Conservation (phyloP, 2,113 vertebrate genomes). For the Chionodraco myersi region DNA sequence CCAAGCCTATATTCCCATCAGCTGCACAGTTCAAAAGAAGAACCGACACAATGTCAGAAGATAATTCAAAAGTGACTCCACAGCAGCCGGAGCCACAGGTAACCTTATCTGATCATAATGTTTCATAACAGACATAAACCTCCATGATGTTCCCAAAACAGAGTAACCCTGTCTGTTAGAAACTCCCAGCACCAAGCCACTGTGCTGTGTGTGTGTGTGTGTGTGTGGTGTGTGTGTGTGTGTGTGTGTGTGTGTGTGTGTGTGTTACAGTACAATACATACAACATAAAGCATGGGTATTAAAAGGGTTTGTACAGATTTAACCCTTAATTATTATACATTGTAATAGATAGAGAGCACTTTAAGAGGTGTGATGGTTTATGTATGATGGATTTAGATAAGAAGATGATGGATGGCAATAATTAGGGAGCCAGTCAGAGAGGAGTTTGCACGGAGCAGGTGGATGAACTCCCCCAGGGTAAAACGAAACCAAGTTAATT, state of each 20-base stretch:
- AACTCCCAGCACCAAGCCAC: slow-evolving; percentile 49
- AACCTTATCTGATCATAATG: slow-evolving; percentile 22
- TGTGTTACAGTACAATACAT: slow-evolving; percentile 20
- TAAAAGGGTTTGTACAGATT: not conserved
- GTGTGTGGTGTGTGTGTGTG: not conserved
- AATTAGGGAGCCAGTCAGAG: not conserved
- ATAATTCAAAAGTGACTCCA: not conserved
- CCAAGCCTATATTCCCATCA: not conserved
- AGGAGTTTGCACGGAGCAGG: slow-evolving; percentile 27
- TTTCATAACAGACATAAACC: slow-evolving; percentile 17
- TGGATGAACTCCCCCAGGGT: not conserved
- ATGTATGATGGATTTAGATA: not conserved
- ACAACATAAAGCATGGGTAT: slow-evolving; percentile 1
- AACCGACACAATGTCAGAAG: not conserved
- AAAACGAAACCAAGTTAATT: slow-evolving; percentile 3
- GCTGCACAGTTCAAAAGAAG: not conserved
- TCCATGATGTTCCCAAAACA: slow-evolving; percentile 38
- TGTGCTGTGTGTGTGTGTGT: too few species aligned
- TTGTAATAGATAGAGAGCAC: not conserved
- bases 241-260: slow-evolving; percentile 38
- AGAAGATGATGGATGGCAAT: not conserved
- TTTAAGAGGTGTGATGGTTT: not conserved
- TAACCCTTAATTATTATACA: not conserved
- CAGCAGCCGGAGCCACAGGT: not conserved
- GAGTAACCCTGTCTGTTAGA: slow-evolving; percentile 29